phyloP scores from a whole-genome alignment of 2,113 vertebrate genomes.

The Suncus etruscus region DNA sequence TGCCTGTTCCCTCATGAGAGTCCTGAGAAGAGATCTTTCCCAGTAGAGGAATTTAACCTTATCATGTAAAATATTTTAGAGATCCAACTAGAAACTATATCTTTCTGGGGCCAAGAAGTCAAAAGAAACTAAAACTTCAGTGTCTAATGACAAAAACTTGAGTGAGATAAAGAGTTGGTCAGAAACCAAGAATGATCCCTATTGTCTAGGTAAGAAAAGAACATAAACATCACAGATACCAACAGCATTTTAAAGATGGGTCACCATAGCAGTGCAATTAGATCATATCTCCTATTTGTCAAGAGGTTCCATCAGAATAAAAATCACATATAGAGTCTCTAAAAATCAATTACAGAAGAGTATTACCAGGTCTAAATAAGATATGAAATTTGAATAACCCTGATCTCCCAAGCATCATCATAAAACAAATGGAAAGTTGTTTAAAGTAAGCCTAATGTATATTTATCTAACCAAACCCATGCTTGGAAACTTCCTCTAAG shows the following conservation, averaged over 20 bases:
- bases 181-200: neutral
- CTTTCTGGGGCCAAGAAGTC: neutral
- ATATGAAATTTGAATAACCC: neutral
- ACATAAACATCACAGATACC: neutral
- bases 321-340: neutral
- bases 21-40: neutral
- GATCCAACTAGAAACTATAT: neutral
- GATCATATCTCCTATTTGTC: neutral
- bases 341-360: neutral
- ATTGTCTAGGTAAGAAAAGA: neutral
- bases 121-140: neutral
- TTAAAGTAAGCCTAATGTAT: neutral
- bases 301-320: neutral
- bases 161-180: neutral
- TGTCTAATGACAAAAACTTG: slow-evolving; percentile 3
- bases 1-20: neutral
- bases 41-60: neutral
- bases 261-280: neutral
- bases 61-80: neutral
- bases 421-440: neutral
- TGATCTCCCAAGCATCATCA: neutral
- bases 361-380: neutral
- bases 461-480: neutral
- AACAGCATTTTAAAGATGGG: neutral
- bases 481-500: neutral